These are phyloP conservation scores for Charadrius vociferus DNA, from an alignment of 2,113 vertebrate genomes.

Conservation along the genomic window DNA sequence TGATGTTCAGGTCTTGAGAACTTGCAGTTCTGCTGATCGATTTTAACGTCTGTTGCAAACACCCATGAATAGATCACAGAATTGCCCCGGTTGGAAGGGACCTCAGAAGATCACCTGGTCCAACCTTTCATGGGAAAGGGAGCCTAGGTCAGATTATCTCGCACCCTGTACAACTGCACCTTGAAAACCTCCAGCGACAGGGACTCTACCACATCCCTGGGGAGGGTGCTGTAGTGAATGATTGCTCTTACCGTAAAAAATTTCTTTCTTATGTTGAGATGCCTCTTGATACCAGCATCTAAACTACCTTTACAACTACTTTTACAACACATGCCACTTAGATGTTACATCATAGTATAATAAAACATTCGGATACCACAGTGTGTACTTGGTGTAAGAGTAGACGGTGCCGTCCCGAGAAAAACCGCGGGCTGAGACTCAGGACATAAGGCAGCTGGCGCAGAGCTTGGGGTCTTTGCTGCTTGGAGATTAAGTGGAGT, in stretches of 20 bases:
- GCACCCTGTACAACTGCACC: background rate
- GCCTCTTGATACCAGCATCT: background rate
- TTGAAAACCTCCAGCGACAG: background rate
- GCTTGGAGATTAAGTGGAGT: conserved; percentile 86
- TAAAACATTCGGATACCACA: conserved; percentile 80
- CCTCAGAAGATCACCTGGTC: background rate
- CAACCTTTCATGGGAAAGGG: background rate
- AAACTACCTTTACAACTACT: background rate
- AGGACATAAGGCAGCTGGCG: conserved; percentile 78
- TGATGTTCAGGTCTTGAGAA: background rate
- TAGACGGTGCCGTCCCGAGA: conserved; percentile 74
- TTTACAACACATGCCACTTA: background rate
- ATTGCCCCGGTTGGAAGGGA: background rate
- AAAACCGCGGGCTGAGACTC: conserved; percentile 76
- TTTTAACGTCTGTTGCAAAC: background rate
- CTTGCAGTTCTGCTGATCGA: background rate
- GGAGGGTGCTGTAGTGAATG: background rate
- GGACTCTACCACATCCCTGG: background rate
- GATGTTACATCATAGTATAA: background rate
- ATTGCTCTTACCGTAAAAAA: background rate
- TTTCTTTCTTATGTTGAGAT: background rate
- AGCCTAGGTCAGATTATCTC: background rate
- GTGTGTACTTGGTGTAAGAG: conserved; percentile 76
- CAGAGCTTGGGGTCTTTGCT: conserved; percentile 76
- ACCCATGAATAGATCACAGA: background rate